A percentile compares a stretch with the other conserved stretches of the same genome.
Conservation (phyloP, 35 echinoderm and acorn worm genomes). For the Antedon bifida region DNA sequence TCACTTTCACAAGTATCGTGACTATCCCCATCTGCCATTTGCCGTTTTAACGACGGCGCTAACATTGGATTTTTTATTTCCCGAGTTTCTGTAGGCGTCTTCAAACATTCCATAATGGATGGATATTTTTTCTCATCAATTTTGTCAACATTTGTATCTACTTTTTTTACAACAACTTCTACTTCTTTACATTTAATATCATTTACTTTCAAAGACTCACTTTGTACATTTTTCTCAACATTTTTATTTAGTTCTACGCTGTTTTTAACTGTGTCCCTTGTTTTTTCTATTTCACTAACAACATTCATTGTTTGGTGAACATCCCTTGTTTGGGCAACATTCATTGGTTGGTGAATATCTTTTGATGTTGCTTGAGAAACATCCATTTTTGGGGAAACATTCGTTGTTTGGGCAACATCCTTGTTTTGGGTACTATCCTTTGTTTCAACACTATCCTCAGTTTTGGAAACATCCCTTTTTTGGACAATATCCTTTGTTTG, state of each 20-base stretch:
- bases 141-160: background rate
- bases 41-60: background rate
- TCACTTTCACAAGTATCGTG: background rate
- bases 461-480: background rate
- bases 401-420: background rate
- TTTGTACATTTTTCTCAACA: background rate
- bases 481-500: background rate
- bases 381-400: background rate
- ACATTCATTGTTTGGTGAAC: background rate
- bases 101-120: background rate
- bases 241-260: background rate
- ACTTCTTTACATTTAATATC: background rate
- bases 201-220: background rate
- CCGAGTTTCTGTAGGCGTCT: background rate
- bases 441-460: background rate
- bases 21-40: background rate
- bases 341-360: background rate
- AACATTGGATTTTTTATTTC: background rate
- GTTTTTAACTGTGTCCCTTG: background rate
- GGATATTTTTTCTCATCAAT: background rate
- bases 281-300: background rate
- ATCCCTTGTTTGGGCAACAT: background rate
- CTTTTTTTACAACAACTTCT: background rate
- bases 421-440: background rate
- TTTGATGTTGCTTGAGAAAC: background rate